Evolutionary conservation across 2,113 vertebrate species (phyloP), one percentile per base, ranked within the genome.

Genomic region (Cephalopholis sonnerati): DNA sequence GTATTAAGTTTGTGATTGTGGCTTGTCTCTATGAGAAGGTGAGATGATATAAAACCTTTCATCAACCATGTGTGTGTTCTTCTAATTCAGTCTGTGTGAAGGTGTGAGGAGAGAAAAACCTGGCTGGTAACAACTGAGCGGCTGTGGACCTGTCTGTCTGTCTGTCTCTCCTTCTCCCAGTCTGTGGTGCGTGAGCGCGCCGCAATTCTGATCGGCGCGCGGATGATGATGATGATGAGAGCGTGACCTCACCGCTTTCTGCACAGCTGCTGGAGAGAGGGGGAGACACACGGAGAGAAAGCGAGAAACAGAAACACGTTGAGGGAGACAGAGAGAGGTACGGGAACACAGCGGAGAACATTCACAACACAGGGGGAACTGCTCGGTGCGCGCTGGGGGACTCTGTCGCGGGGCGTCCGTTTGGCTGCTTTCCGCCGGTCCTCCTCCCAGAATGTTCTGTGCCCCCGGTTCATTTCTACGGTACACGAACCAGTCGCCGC

Each of bases 211-310:
- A 84, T 83, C 73, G 41, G 82, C 77, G 91, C 87, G 90, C 83
- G 85, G 48, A 68, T 77, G 89, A 81, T 87, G 93, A 75, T 92
- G 90, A 89, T 93, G 93, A 92, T 90, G 91, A 92, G 92, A 91
- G 90, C 93, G 93, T 95, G 93, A 95, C 93, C 94, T 95, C 93
- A 93, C 92, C 83, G 92, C 89, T 92, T 93, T 93, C 91, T 88
- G 90, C 94, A 90, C 93, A 94, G 93, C 94, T 93, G 93, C 87
- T 90, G 73, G 86, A 84, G 88, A 81, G 87, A 77, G 77, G 58
- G 67, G 54, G 68, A 71, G 75, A 61, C 9, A 32, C 55, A 69
- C 65, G 54, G 75, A 82, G 53, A 75, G 71, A 44, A 11, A 57
- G 69, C 7, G 57, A 74, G 54, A 22, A 61, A 70, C 72, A 74